Evolutionary conservation across 2,888 invertebrate genomes (phyloP).

Genomic region (Andrena bicolor): DNA sequence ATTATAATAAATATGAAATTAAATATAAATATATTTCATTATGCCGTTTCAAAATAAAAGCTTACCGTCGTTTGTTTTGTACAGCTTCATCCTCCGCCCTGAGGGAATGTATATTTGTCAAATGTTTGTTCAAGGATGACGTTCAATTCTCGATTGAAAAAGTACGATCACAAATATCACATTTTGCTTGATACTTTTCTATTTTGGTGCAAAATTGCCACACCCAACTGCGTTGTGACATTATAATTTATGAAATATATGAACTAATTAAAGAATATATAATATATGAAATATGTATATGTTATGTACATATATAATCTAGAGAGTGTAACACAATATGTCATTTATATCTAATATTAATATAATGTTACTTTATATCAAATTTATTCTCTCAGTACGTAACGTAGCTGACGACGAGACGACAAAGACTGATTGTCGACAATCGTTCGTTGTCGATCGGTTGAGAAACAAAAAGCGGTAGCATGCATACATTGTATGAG

Average conservation of each 20-base stretch:
- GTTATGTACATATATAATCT: no score
- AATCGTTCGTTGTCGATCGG: no score
- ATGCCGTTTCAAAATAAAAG: not conserved
- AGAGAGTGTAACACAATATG: no score
- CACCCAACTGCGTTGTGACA: conserved; percentile 4
- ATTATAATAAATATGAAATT: not conserved
- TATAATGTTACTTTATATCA: no score
- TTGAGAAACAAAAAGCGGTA: no score
- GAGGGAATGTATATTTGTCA: not conserved
- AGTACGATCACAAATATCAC: not conserved
- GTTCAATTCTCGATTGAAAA: not conserved
- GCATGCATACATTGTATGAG: no score
- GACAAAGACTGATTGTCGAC: no score
- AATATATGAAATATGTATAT: no score
- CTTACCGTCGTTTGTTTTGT: not conserved
- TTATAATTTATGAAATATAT: not conserved
- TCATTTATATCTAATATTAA: no score
- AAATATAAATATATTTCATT: not conserved
- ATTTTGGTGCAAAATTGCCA: not conserved
- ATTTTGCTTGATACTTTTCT: conserved; percentile 4
- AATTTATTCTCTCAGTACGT: no score
- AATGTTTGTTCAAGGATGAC: not conserved
- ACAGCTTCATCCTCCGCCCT: not conserved
- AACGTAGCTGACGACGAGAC: no score
- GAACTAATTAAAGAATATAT: no score